Conservation (phyloP, 2,888 invertebrate species). For the Chalcis sispes region DNA sequence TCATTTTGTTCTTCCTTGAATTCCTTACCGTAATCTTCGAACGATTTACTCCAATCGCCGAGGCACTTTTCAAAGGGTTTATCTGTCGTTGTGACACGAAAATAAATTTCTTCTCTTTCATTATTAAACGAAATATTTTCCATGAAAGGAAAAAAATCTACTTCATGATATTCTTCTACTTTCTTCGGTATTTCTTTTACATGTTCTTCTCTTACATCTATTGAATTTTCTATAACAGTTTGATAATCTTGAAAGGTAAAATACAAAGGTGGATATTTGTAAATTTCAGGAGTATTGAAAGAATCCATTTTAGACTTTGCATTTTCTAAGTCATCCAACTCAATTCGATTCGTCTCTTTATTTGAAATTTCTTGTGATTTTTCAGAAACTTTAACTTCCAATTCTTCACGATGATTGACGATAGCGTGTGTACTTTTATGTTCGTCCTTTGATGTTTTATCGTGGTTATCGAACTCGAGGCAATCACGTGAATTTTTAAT, state of each 20-base stretch:
- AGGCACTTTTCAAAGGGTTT: slow-evolving; percentile 70
- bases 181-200: neutral
- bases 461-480: slow-evolving; percentile 5
- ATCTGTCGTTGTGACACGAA: slow-evolving; percentile 71
- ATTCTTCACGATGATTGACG: neutral
- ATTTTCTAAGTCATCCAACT: neutral
- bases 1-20: slow-evolving; percentile 49
- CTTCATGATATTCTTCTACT: slow-evolving; percentile 6
- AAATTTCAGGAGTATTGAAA: slow-evolving; percentile 57
- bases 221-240: slow-evolving; percentile 65
- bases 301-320: too few relatives aligned
- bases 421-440: neutral
- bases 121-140: slow-evolving; percentile 50
- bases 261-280: slow-evolving; percentile 66
- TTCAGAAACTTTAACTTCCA: neutral
- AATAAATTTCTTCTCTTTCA: slow-evolving; percentile 63
- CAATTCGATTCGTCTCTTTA: too few relatives aligned
- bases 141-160: slow-evolving; percentile 4
- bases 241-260: slow-evolving; percentile 71
- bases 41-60: slow-evolving; percentile 61
- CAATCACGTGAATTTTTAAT: neutral
- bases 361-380: neutral
- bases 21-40: slow-evolving; percentile 49
- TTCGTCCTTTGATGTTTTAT: neutral
- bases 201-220: neutral